phyloP scores from a whole-genome alignment of 2,113 vertebrate species.

The Piliocolobus tephrosceles region DNA sequence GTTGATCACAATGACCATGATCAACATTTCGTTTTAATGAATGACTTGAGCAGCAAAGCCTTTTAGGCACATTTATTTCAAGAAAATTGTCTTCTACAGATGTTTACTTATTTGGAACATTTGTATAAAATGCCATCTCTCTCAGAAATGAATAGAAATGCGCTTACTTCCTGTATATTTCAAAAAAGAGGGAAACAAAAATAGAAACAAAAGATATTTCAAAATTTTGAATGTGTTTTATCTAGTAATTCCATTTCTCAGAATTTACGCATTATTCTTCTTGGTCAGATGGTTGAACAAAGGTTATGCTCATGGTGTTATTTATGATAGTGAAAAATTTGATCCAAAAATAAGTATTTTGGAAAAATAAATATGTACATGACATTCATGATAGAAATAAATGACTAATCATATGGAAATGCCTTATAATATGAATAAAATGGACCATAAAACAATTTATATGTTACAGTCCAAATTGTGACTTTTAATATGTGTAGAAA shows the following conservation, averaged over 20 bases:
- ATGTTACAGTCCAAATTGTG: neutral
- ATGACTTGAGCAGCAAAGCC: neutral
- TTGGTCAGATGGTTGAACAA: neutral
- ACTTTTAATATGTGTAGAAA: neutral
- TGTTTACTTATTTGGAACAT: neutral
- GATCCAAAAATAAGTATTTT: neutral
- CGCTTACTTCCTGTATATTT: neutral
- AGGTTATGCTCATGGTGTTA: neutral
- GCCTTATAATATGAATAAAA: neutral
- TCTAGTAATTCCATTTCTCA: neutral
- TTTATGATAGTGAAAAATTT: neutral
- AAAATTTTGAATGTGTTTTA: neutral
- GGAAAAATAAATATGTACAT: neutral
- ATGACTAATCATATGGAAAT: neutral
- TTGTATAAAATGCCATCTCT: conserved; percentile 30
- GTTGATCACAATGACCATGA: neutral
- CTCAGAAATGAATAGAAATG: neutral
- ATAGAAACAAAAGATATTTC: neutral
- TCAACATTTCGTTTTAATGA: conserved; percentile 13
- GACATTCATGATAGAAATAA: neutral
- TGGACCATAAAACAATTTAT: neutral
- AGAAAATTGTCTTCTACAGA: neutral
- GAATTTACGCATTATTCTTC: neutral
- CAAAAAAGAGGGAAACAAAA: neutral
- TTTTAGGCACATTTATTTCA: neutral